Evolutionary conservation across 37 sponge, comb jelly and placozoan species (phyloP).

Genomic region (Mnemiopsis leidyi): DNA sequence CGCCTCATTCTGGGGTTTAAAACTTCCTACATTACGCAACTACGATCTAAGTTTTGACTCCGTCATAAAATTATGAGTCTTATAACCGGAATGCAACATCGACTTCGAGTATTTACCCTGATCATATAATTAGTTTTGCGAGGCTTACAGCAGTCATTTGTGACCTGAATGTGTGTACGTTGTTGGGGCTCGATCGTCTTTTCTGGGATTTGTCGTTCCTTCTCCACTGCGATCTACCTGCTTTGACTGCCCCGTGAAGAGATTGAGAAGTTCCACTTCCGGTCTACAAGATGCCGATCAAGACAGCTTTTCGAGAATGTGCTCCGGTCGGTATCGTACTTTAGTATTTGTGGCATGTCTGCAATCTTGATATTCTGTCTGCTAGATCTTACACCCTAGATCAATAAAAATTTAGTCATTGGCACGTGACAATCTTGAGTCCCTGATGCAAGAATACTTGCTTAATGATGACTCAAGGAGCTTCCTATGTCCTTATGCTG

Average conservation of each 20-base stretch:
- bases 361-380: too few relatives aligned
- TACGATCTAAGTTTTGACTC: not conserved
- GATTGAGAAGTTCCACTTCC: not conserved
- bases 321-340: not conserved
- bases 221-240: not conserved
- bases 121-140: not conserved
- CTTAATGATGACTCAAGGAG: too few relatives aligned
- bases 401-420: too few relatives aligned
- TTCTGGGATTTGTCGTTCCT: not conserved
- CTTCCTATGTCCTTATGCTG: too few relatives aligned
- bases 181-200: not conserved
- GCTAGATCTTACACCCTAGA: too few relatives aligned
- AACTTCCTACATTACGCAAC: too few relatives aligned
- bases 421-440: too few relatives aligned
- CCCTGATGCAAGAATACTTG: too few relatives aligned
- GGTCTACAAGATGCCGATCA: not conserved
- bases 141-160: not conserved
- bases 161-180: not conserved
- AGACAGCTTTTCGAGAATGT: not conserved
- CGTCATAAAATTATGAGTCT: not conserved
- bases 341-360: too few relatives aligned
- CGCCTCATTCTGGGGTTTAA: too few relatives aligned
- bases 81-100: not conserved
- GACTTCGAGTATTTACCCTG: not conserved
- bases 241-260: not conserved